Conservation (phyloP, 2,113 vertebrate species). For the Paramormyrops kingsleyae region DNA sequence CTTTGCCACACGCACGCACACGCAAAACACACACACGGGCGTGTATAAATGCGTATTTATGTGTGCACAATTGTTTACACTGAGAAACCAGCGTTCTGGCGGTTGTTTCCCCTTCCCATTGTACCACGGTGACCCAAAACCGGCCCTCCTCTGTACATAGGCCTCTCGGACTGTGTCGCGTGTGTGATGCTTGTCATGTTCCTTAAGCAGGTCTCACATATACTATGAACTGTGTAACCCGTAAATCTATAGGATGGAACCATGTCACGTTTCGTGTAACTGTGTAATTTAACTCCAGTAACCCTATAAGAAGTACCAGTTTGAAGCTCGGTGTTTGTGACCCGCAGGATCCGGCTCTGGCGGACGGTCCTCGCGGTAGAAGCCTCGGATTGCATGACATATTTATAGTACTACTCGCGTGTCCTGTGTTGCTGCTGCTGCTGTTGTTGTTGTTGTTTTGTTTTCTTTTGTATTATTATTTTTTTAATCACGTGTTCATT, state of each 20-base stretch:
- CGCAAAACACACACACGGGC: not conserved
- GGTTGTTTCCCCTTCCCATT: not conserved
- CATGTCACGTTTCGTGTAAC: conserved; percentile 1
- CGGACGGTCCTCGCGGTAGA: not conserved
- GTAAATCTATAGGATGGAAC: not conserved
- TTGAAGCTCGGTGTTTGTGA: not conserved
- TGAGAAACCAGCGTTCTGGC: not conserved
- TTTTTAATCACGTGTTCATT: conserved; percentile 4
- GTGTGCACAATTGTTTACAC: conserved; percentile 8
- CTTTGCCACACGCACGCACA: not conserved
- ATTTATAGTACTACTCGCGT: not conserved
- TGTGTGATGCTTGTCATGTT: not conserved
- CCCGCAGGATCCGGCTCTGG: not conserved
- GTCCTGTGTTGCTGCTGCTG: not conserved
- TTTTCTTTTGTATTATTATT: conserved; percentile 2
- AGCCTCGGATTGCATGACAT: conserved; percentile 5
- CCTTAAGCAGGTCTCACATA: not conserved
- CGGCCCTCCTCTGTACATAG: not conserved
- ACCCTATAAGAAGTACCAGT: conserved; percentile 10
- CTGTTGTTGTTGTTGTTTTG: not conserved
- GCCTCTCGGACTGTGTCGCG: not conserved
- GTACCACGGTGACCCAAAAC: not conserved
- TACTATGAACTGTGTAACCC: conserved; percentile 2
- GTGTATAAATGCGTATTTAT: not conserved
- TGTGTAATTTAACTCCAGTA: conserved; percentile 15